phyloP scores from a whole-genome alignment of 2,113 vertebrate genomes.

The Malurus elegans region DNA sequence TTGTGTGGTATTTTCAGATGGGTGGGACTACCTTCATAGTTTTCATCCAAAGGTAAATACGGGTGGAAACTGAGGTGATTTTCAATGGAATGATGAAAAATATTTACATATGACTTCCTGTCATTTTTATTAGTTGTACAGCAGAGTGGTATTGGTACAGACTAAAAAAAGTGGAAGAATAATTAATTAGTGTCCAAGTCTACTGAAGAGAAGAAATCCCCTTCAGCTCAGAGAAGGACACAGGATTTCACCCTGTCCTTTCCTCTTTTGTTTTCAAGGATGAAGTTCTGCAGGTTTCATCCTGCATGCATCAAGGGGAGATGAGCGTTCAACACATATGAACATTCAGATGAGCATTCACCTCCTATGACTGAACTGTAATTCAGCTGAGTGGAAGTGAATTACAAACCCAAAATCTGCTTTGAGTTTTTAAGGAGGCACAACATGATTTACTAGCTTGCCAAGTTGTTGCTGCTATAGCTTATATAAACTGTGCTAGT shows the following conservation, averaged over 20 bases:
- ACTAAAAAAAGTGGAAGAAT: neutral
- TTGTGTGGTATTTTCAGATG: neutral
- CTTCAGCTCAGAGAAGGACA: neutral
- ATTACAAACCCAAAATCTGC: neutral
- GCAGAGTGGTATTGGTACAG: neutral
- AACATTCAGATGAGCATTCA: neutral
- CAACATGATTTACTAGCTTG: neutral
- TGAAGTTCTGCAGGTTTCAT: neutral
- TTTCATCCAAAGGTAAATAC: neutral
- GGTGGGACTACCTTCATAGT: neutral
- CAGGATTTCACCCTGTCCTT: neutral
- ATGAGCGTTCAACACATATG: neutral
- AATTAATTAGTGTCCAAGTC: neutral
- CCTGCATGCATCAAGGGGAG: neutral
- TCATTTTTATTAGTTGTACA: neutral
- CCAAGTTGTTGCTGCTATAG: neutral
- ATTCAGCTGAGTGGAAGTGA: neutral
- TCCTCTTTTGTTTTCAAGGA: neutral
- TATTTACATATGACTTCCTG: neutral
- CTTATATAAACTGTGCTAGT: neutral
- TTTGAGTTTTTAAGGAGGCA: neutral
- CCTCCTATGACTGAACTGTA: neutral
- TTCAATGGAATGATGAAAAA: neutral
- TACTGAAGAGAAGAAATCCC: neutral
- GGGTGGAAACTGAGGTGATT: neutral